Percentiles rank a stretch among this genome's conserved stretches.
These are phyloP conservation scores for Martes martes DNA, from an alignment of 2,113 vertebrate genomes.

Conservation along the genomic window DNA sequence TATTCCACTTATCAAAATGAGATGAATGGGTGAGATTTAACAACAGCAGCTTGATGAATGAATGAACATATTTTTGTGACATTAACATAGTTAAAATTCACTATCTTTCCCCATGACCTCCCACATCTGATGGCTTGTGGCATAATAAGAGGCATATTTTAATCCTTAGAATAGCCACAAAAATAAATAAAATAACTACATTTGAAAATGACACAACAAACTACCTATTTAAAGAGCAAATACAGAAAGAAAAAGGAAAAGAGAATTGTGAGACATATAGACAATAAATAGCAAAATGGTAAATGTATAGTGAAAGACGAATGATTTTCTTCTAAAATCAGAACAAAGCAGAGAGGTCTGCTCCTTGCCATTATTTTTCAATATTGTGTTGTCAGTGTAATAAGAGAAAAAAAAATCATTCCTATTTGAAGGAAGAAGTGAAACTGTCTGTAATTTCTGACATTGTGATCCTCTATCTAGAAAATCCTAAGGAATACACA, in stretches of 20 bases:
- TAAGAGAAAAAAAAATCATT: neutral
- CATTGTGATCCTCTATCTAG: neutral
- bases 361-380: neutral
- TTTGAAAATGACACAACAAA: neutral
- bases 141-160: neutral
- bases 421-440: neutral
- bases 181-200: neutral
- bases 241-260: neutral
- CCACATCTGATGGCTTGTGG: neutral
- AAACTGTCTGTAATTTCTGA: neutral
- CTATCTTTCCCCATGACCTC: neutral
- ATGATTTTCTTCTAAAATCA: neutral
- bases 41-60: slow-evolving; percentile 19
- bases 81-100: slow-evolving; percentile 37
- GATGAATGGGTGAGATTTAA: slow-evolving; percentile 43
- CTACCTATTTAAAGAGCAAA: neutral
- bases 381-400: neutral
- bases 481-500: neutral
- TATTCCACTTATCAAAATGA: slow-evolving; percentile 55
- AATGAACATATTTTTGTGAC: neutral
- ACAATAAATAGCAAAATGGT: neutral
- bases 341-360: neutral
- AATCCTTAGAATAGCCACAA: neutral
- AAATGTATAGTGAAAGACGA: neutral
- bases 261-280: neutral